Conservation (phyloP, 1,140 invertebrate species). For the Pygmarrhopalites habei region DNA sequence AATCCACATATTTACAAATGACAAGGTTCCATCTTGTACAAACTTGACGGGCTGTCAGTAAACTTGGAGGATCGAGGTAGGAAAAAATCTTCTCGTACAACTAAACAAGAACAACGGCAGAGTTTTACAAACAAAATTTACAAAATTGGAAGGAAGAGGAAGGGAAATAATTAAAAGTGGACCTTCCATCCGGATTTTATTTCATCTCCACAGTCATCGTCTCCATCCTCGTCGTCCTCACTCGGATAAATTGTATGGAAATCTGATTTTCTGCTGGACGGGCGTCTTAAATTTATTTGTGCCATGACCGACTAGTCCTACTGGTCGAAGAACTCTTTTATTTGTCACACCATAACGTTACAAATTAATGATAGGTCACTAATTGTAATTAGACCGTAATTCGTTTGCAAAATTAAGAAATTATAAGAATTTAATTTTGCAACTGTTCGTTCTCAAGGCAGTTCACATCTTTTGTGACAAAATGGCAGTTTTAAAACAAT, state of each 20-base stretch:
- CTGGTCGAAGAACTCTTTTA: too few species aligned
- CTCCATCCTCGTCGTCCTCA: slow-evolving; percentile 4
- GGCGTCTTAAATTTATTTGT: too few species aligned
- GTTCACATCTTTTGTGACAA: too few species aligned
- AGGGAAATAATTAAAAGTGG: neutral
- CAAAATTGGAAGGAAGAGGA: neutral
- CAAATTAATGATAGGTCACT: too few species aligned
- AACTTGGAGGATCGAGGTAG: neutral
- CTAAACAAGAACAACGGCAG: neutral
- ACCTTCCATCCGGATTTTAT: slow-evolving; percentile 5
- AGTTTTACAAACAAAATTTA: neutral
- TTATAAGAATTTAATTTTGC: too few species aligned
- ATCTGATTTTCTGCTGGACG: neutral
- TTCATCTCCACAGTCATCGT: neutral
- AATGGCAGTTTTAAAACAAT: too few species aligned
- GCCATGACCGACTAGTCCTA: too few species aligned
- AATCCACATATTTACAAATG: neutral
- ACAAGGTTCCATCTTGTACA: neutral
- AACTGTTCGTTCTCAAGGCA: too few species aligned
- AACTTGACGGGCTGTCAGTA: neutral
- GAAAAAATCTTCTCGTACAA: neutral
- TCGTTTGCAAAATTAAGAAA: too few species aligned
- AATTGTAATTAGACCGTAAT: too few species aligned
- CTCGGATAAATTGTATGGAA: neutral
- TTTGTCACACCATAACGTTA: too few species aligned